Base-by-base conservation (phyloP, 1,140 invertebrate species). In the Drosophila repletoides region DNA sequence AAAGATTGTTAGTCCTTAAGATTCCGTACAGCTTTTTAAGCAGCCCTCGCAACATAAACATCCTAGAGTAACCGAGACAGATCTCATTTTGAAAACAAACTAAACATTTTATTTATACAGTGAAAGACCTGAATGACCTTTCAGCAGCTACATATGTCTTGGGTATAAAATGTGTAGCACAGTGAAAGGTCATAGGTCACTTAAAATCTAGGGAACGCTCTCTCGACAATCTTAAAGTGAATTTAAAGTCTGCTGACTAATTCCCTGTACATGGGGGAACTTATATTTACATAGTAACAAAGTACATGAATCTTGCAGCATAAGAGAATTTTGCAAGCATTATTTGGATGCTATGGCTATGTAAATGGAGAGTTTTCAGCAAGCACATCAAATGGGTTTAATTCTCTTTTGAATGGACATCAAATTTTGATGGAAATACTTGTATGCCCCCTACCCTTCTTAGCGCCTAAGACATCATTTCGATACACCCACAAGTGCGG, bases 401-500 rank as follows among this genome's bases (percentile, higher is more conserved):
- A 4, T 6, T 17, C 6, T 28, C 3, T 14, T 10, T 9, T 14
- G 7, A 22, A n/a, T 6, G 19, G 6, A 26, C 2, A 22, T 12
- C 4, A 14, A 5, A 10, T 3, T n/a, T 10, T 21, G 14, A 31
- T n/a, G n/a, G n/a, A n/a, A n/a, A n/a, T n/a, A n/a, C n/a, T n/a
- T n/a, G n/a, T n/a, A n/a, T n/a, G n/a, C n/a, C n/a, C n/a, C n/a
- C n/a, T n/a, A n/a, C n/a, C n/a, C n/a, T n/a, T n/a, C n/a, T n/a
- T n/a, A n/a, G n/a, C n/a, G n/a, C n/a, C n/a, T n/a, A n/a, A n/a
- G n/a, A n/a, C 43, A 81, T 31, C 73, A 73, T 43, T 97, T 97
- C 21, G 96, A 95, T 17, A 99, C 98, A 36, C 98, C 98, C 22
- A 99, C 98, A 33, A 98, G 91, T n/a, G 98, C 98, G 34, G 98